Evolutionary conservation across 2,113 vertebrate species (phyloP).

Genomic region (Mirza zaza): DNA sequence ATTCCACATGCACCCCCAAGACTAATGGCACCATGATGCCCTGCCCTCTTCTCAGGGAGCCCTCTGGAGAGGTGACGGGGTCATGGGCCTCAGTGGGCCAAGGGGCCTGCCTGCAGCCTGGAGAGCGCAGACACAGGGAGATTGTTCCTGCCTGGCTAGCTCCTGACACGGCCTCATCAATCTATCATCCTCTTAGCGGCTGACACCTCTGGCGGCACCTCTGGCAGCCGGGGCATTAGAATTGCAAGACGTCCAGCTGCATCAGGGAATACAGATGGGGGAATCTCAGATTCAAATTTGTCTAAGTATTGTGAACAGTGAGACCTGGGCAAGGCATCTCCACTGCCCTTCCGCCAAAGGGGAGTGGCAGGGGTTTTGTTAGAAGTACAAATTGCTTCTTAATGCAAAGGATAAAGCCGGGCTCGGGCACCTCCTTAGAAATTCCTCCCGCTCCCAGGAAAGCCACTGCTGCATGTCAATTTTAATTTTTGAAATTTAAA

Average conservation of each 20-base stretch:
- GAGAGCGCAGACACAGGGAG: constrained; percentile 80
- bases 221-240: constrained; percentile 82
- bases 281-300: constrained; percentile 87
- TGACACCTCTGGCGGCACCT: constrained; percentile 86
- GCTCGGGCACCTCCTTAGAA: constrained; percentile 84
- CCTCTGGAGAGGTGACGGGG: constrained; percentile 79
- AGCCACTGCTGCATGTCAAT: constrained; percentile 88
- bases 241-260: constrained; percentile 79
- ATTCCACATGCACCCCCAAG: not conserved
- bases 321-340: constrained; percentile 84
- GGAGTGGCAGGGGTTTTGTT: constrained; percentile 84
- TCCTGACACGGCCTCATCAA: constrained; percentile 85
- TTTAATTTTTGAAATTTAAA: constrained; percentile 92
- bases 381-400: constrained; percentile 90
- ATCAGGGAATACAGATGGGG: constrained; percentile 87
- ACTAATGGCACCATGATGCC: not conserved
- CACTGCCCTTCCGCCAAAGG: constrained; percentile 86
- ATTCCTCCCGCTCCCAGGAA: constrained; percentile 83
- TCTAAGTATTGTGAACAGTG: constrained; percentile 87
- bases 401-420: constrained; percentile 86
- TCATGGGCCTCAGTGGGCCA: constrained; percentile 73
- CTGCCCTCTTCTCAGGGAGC: constrained; percentile 71
- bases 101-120: constrained; percentile 76
- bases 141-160: constrained; percentile 78
- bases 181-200: constrained; percentile 86